These are phyloP conservation scores for Hydrozoanthus tunicans DNA, from an alignment of 64 coral and sea anemone species.

Conservation along the genomic window DNA sequence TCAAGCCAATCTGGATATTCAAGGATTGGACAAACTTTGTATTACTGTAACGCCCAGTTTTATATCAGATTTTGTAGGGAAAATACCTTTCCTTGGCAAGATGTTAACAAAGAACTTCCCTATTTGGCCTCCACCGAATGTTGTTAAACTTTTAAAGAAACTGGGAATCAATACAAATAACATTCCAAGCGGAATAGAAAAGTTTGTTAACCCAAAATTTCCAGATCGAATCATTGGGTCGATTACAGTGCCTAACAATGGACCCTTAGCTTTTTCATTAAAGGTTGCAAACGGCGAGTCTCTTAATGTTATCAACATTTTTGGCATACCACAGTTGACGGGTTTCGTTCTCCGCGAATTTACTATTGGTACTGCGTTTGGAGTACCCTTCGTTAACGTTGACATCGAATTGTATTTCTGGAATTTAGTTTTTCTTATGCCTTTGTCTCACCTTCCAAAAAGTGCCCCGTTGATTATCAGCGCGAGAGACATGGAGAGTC, in stretches of 20 bases:
- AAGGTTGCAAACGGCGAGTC: constrained; percentile 73
- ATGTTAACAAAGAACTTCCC: constrained; percentile 53
- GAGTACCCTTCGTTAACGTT: constrained; percentile 60
- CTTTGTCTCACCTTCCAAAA: constrained; percentile 68
- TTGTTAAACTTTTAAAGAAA: constrained; percentile 18
- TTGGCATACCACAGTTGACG: constrained; percentile 4
- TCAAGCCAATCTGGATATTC: constrained; percentile 49
- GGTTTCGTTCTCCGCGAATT: constrained; percentile 55
- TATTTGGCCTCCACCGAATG: constrained; percentile 67
- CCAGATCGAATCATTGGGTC: constrained; percentile 46
- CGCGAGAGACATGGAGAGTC: constrained; percentile 72
- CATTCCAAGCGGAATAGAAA: constrained; percentile 57
- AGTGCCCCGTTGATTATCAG: constrained; percentile 48
- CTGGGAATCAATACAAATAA: constrained; percentile 62
- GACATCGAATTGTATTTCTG: constrained; percentile 66
- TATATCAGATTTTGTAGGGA: constrained; percentile 40
- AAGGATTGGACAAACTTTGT: constrained; percentile 67
- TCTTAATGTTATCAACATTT: constrained; percentile 31
- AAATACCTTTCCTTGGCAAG: constrained; percentile 44
- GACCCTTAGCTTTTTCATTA: constrained; percentile 42
- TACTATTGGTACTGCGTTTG: constrained; percentile 62
- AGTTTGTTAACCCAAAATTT: constrained; percentile 59
- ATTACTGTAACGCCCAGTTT: constrained; percentile 54
- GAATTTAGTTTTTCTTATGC: constrained; percentile 57
- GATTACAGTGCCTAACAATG: constrained; percentile 38